These are phyloP conservation scores for Patella caerulea DNA, from an alignment of 2,888 invertebrate genomes.

Conservation along the genomic window DNA sequence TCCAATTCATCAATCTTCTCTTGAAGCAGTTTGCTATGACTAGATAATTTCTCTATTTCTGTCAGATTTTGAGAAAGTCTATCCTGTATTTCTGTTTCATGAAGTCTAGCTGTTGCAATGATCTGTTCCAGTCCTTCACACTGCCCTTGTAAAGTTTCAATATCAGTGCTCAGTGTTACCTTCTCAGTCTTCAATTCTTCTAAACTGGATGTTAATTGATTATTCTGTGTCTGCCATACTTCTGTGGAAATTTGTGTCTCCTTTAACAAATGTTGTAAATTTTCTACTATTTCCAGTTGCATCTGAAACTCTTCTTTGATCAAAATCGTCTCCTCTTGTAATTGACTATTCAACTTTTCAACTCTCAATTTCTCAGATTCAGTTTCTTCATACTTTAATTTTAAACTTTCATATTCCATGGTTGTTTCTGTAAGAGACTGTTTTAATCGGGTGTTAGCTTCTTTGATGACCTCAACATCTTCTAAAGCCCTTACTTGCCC, in stretches of 20 bases:
- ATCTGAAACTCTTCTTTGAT: constrained; percentile 25
- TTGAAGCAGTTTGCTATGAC: constrained; percentile 29
- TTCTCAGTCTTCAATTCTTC: constrained; percentile 21
- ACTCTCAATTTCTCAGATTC: background rate
- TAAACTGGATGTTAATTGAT: constrained; percentile 14
- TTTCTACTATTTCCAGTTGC: constrained; percentile 29
- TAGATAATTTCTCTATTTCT: constrained; percentile 20
- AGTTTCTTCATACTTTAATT: constrained; percentile 3
- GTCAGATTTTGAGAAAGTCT: constrained; percentile 24
- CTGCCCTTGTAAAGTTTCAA: constrained; percentile 43
- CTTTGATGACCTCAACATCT: background rate
- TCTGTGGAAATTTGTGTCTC: constrained; percentile 28
- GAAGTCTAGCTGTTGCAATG: constrained; percentile 35
- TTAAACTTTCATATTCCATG: background rate
- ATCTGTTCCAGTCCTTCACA: constrained; percentile 36
- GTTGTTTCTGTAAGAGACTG: background rate
- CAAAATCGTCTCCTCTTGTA: background rate
- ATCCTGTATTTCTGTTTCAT: constrained; percentile 29
- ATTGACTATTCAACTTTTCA: background rate
- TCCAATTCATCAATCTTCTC: constrained; percentile 21
- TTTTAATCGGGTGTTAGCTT: background rate
- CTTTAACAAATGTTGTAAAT: constrained; percentile 30
- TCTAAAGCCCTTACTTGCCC: background rate
- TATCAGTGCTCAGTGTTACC: constrained; percentile 40
- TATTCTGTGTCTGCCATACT: constrained; percentile 25